Conservation (phyloP, 2,888 invertebrate species). For the Coleophora deauratella region DNA sequence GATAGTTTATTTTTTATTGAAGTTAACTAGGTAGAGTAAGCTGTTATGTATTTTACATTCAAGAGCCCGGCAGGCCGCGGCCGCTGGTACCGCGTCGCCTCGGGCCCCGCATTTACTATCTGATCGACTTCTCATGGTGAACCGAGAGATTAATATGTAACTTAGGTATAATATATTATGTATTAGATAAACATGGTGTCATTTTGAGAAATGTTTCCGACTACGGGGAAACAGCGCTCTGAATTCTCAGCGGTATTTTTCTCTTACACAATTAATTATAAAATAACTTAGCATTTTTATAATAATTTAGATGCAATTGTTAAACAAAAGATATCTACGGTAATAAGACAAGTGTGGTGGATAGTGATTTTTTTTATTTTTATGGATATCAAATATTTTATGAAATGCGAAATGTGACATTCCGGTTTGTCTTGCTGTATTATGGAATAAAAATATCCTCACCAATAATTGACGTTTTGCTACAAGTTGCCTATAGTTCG, state of each 20-base stretch:
- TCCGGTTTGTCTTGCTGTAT: constrained; percentile 75
- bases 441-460: constrained; percentile 74
- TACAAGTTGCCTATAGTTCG: constrained; percentile 14
- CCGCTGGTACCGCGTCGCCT: constrained; percentile 45
- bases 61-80: constrained; percentile 37
- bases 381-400: constrained; percentile 58
- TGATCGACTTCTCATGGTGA: constrained; percentile 51
- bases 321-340: constrained; percentile 48
- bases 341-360: constrained; percentile 58
- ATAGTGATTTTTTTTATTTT: constrained; percentile 63
- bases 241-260: constrained; percentile 59
- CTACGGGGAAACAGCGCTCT: constrained; percentile 52
- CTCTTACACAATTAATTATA: constrained; percentile 70
- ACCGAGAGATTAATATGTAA: constrained; percentile 66
- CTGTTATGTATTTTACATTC: constrained; percentile 69
- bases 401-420: constrained; percentile 66
- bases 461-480: constrained; percentile 57
- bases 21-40: constrained; percentile 72
- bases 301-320: constrained; percentile 71
- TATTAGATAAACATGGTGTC: constrained; percentile 63
- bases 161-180: constrained; percentile 61
- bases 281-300: constrained; percentile 69
- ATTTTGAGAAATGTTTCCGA: constrained; percentile 55
- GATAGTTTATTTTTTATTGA: constrained; percentile 69
- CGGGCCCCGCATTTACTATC: constrained; percentile 64